Evolutionary conservation across 1,140 invertebrate genomes (phyloP).

Genomic region (Teleopsis dalmanni): DNA sequence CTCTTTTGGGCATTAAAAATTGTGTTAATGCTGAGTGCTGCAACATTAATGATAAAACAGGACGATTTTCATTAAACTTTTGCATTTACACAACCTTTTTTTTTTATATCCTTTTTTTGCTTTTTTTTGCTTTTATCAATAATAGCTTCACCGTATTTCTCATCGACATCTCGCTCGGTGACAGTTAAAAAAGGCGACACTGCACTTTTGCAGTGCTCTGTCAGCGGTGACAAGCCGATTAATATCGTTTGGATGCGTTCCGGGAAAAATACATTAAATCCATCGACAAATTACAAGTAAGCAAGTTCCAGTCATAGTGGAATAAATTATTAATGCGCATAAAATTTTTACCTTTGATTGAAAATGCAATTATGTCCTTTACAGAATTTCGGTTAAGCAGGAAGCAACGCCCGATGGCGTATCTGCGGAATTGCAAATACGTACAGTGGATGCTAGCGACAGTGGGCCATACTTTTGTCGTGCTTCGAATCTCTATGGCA

Average conservation of each 20-base stretch:
- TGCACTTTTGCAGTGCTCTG: conserved; percentile 65
- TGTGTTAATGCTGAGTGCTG: no score
- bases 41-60: no score
- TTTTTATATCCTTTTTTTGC: no score
- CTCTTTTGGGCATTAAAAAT: no score
- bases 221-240: conserved; percentile 76
- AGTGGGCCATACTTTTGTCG: conserved; percentile 76
- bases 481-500: conserved; percentile 72
- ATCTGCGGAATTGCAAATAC: conserved; percentile 64
- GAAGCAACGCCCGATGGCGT: conserved; percentile 61
- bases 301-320: background rate
- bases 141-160: conserved; percentile 64
- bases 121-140: conserved; percentile 5
- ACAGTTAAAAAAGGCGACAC: conserved; percentile 68
- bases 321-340: conserved; percentile 7
- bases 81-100: no score
- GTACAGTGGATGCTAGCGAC: conserved; percentile 62
- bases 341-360: background rate
- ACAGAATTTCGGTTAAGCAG: conserved; percentile 59
- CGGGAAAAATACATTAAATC: conserved; percentile 59
- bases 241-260: conserved; percentile 67
- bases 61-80: no score
- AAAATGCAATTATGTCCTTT: conserved; percentile 12
- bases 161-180: conserved; percentile 58
- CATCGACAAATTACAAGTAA: conserved; percentile 61